Conservation (phyloP, 2,797 vertebrate species). For the Botia almorhae region DNA sequence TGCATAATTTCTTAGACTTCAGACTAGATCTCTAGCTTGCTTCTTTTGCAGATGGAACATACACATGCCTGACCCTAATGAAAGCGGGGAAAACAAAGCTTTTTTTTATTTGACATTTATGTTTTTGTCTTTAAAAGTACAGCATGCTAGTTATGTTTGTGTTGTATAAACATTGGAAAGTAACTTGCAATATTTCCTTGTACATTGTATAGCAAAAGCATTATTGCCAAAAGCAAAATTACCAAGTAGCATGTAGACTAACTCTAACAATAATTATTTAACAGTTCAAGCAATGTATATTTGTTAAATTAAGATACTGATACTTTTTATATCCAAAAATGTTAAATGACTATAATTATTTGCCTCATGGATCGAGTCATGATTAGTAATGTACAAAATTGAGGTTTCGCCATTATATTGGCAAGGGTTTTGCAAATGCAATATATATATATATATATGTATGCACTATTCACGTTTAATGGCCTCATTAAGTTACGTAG, state of each 20-base stretch:
- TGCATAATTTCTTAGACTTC: constrained; percentile 91
- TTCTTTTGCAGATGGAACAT: constrained; percentile 5
- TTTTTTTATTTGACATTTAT: not conserved
- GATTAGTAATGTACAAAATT: constrained; percentile 64
- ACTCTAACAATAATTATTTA: constrained; percentile 96
- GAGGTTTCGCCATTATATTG: constrained; percentile 58
- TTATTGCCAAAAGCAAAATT: constrained; percentile 71
- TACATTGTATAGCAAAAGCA: constrained; percentile 74
- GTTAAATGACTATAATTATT: constrained; percentile 72
- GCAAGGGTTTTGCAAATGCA: constrained; percentile 67
- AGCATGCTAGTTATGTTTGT: constrained; percentile 9
- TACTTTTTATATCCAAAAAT: constrained; percentile 93
- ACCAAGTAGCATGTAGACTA: constrained; percentile 84
- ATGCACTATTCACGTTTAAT: constrained; percentile 46
- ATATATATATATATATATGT: constrained; percentile 24
- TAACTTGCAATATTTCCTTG: constrained; percentile 58
- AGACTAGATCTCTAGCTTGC: not conserved
- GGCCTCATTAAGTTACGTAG: constrained; percentile 21
- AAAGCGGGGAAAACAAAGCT: not conserved
- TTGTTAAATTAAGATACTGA: constrained; percentile 94
- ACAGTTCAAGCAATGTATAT: constrained; percentile 95
- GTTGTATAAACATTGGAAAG: constrained; percentile 61
- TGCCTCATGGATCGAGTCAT: constrained; percentile 58
- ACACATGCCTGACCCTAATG: not conserved
- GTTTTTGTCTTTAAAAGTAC: constrained; percentile 11